These are phyloP conservation scores for Drosophila pandora DNA, from an alignment of 1,140 invertebrate species.

Conservation along the genomic window DNA sequence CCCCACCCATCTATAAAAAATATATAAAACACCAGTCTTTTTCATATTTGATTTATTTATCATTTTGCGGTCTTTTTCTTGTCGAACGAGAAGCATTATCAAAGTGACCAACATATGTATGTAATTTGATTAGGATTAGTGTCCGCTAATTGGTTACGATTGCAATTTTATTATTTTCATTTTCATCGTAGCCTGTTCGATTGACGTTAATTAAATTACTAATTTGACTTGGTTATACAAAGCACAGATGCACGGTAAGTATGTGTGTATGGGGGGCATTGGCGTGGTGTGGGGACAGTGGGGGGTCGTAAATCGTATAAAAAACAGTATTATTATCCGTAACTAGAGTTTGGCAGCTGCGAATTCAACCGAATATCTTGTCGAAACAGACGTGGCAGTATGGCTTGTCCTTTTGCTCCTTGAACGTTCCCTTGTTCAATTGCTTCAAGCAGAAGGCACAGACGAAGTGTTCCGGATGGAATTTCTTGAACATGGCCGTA, in stretches of 20 bases:
- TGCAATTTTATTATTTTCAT: slow-evolving; percentile 16
- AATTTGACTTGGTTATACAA: slow-evolving; percentile 81
- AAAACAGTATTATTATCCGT: slow-evolving; percentile 63
- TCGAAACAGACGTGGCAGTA: slow-evolving; percentile 99
- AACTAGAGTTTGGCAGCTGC: slow-evolving; percentile 58
- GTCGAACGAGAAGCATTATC: slow-evolving; percentile 68
- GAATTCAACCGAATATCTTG: slow-evolving; percentile 94
- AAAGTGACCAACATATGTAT: slow-evolving; percentile 49
- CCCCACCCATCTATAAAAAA: background rate
- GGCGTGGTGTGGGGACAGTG: slow-evolving; percentile 16
- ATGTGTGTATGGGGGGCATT: slow-evolving; percentile 28
- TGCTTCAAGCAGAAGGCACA: slow-evolving; percentile 97
- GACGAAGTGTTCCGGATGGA: slow-evolving; percentile 99
- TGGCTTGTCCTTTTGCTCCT: slow-evolving; percentile 98
- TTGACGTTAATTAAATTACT: slow-evolving; percentile 73
- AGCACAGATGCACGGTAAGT: slow-evolving; percentile 66
- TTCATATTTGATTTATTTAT: slow-evolving; percentile 51
- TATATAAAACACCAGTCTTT: slow-evolving; percentile 9
- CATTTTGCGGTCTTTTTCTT: slow-evolving; percentile 56
- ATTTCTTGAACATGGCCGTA: slow-evolving; percentile 99
- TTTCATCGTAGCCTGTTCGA: slow-evolving; percentile 38
- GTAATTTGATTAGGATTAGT: slow-evolving; percentile 65
- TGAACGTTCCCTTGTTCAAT: slow-evolving; percentile 99
- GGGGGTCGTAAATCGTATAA: slow-evolving; percentile 67
- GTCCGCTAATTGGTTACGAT: slow-evolving; percentile 62